A percentile compares a stretch with the other conserved stretches of the same genome.
Conservation (phyloP, 23 tunicate genomes). For the Ascidia mentula region DNA sequence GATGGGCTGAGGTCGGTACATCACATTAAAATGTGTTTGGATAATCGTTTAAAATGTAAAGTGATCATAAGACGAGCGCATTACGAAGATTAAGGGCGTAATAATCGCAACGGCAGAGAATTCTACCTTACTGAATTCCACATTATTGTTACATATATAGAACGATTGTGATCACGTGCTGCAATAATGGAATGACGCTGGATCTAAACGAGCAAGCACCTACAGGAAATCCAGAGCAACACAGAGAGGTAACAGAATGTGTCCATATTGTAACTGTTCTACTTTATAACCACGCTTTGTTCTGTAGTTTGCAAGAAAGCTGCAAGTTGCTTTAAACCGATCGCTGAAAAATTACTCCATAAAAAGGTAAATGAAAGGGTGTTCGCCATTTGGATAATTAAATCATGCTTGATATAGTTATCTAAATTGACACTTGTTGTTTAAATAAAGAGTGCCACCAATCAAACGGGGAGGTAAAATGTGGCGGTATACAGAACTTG, state of each 20-base stretch:
- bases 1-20: no score
- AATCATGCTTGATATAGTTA: no score
- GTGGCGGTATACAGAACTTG: background rate
- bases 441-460: background rate
- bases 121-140: no score
- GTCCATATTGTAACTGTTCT: background rate
- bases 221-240: background rate
- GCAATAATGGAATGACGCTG: background rate
- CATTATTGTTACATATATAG: no score
- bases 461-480: slow-evolving; percentile 4
- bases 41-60: no score
- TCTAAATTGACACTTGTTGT: background rate
- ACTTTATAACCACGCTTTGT: background rate
- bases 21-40: no score
- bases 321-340: background rate
- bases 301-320: background rate
- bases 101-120: no score
- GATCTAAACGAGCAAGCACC: background rate
- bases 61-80: no score
- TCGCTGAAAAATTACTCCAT: background rate
- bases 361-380: background rate
- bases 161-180: slow-evolving; percentile 2
- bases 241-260: background rate
- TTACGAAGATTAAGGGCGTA: no score
- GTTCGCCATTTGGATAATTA: background rate